A percentile compares a stretch with the other conserved stretches of the same genome.
Conservation (phyloP, 2,797 vertebrate genomes). For the Catamblyrhynchus diadema region DNA sequence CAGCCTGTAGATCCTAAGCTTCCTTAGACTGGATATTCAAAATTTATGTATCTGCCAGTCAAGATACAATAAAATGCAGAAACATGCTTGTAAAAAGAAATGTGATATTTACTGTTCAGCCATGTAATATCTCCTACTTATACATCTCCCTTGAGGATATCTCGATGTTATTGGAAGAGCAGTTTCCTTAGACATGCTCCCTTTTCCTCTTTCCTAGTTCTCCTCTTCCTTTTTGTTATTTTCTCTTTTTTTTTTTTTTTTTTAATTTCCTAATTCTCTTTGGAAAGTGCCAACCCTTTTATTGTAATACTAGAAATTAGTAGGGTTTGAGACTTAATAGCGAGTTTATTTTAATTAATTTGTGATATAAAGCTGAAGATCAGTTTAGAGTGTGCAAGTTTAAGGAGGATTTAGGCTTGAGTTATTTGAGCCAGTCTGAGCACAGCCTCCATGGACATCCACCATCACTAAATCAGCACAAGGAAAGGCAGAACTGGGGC, state of each 20-base stretch:
- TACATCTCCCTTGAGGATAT: conserved; percentile 19
- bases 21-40: neutral
- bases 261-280: neutral
- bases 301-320: neutral
- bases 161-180: neutral
- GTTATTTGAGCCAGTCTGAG: neutral
- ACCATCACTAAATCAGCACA: neutral
- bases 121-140: conserved; percentile 60
- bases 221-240: neutral
- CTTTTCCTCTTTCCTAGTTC: neutral
- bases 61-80: conserved; percentile 56
- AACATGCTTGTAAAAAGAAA: conserved; percentile 60
- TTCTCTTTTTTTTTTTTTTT: neutral
- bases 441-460: neutral
- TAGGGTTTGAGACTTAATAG: neutral
- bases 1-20: neutral
- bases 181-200: neutral
- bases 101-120: conserved; percentile 57
- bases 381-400: neutral
- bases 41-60: conserved; percentile 47
- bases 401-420: neutral
- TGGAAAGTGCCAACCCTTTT: neutral
- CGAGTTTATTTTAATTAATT: neutral
- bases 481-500: neutral
- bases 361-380: neutral